Percentiles rank a stretch among this genome's conserved stretches.
Evolutionary conservation across 2,888 invertebrate species (phyloP).

Genomic region (Pelosia muscerda): DNA sequence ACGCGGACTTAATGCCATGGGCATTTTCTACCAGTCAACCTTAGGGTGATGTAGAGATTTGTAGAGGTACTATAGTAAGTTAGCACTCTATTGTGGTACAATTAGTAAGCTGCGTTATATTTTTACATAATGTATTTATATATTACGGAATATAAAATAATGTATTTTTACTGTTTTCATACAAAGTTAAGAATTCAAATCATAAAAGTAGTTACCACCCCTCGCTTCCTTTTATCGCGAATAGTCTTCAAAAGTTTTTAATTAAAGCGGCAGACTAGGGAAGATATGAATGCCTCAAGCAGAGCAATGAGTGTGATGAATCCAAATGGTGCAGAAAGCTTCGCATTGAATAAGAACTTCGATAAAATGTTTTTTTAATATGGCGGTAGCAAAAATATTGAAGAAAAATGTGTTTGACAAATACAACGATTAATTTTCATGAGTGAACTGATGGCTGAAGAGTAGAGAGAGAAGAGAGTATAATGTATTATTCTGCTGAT

Average conservation of each 20-base stretch:
- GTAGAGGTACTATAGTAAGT: too few relatives aligned
- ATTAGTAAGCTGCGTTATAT: too few relatives aligned
- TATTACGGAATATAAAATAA: too few relatives aligned
- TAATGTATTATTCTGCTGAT: background rate
- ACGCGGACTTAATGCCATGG: too few relatives aligned
- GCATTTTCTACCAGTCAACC: too few relatives aligned
- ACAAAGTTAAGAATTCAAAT: background rate
- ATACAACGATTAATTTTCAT: background rate
- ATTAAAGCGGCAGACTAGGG: background rate
- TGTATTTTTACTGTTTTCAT: too few relatives aligned
- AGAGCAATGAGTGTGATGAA: conserved; percentile 4
- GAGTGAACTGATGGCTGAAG: background rate
- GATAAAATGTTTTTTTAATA: background rate
- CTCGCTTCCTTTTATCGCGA: background rate
- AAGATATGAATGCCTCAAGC: background rate
- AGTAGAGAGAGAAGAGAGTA: too few relatives aligned
- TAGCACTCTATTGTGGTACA: too few relatives aligned
- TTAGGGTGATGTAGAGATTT: too few relatives aligned
- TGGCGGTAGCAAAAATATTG: background rate
- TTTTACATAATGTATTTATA: too few relatives aligned
- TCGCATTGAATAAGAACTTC: background rate
- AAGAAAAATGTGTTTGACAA: background rate
- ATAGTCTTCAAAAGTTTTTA: background rate
- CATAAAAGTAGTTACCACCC: background rate
- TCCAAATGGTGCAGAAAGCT: background rate